Percentiles rank a stretch among this genome's conserved stretches.
Conservation (phyloP, 2,113 vertebrate genomes). For the Mirza zaza region DNA sequence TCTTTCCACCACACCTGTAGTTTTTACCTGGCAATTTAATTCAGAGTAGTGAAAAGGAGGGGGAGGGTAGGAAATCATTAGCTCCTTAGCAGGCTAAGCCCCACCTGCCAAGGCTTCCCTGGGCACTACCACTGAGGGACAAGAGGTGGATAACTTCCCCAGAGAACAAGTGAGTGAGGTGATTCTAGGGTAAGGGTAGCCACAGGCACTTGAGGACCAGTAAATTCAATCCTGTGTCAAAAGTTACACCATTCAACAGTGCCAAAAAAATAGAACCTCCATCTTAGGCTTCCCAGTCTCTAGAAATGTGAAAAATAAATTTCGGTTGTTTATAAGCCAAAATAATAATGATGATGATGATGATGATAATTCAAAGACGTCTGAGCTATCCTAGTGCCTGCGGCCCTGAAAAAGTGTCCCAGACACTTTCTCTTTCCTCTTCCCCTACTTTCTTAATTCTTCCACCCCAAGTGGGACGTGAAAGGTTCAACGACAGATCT, state of each 20-base stretch:
- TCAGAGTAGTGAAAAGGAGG: fast-evolving
- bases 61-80: no score
- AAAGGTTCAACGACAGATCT: not conserved
- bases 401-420: no score
- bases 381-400: not conserved
- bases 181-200: not conserved
- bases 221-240: not conserved
- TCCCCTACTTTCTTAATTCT: not conserved
- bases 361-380: not conserved
- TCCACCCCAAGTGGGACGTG: not conserved
- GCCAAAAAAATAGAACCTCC: not conserved
- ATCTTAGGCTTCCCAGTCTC: no score
- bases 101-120: no score
- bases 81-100: not conserved
- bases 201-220: no score
- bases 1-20: not conserved
- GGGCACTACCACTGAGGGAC: fast-evolving
- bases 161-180: not conserved
- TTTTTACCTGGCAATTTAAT: not conserved
- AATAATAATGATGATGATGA: not conserved
- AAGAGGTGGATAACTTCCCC: not conserved
- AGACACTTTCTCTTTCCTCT: no score
- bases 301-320: no score
- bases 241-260: not conserved
- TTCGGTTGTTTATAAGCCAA: no score